These are phyloP conservation scores for Cardinalis cardinalis DNA, from an alignment of 2,113 vertebrate species.

Conservation along the genomic window DNA sequence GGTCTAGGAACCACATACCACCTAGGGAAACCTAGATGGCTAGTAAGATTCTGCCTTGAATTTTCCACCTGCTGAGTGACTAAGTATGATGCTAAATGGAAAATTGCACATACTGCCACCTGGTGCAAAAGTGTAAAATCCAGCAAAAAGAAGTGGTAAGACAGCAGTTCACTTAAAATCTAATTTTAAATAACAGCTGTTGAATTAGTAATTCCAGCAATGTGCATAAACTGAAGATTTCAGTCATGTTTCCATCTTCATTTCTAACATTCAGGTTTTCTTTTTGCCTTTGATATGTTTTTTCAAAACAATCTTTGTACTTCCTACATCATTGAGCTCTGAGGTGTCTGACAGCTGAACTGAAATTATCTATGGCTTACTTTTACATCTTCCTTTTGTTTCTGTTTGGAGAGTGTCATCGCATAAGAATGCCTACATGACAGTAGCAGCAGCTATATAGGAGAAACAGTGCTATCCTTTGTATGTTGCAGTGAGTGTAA, in stretches of 20 bases:
- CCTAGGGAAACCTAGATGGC: background rate
- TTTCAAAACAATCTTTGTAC: accelerated
- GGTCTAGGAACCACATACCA: background rate
- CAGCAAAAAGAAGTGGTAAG: background rate
- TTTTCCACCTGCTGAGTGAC: background rate
- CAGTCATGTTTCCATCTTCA: background rate
- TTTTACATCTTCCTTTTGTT: background rate
- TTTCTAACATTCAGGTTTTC: background rate
- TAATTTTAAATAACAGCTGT: background rate
- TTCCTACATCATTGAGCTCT: background rate
- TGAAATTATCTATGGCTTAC: background rate
- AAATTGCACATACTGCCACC: background rate
- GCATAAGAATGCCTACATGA: background rate
- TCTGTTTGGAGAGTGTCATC: background rate
- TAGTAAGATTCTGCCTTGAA: background rate
- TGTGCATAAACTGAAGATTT: background rate
- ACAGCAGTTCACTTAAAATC: background rate
- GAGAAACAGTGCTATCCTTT: background rate
- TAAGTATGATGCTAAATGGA: background rate
- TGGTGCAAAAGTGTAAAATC: background rate
- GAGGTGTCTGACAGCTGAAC: background rate
- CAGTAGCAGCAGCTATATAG: background rate
- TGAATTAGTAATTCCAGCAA: background rate
- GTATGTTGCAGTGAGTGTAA: background rate
- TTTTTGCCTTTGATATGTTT: background rate